Base-by-base conservation (phyloP, 2,113 vertebrate genomes). In the Nettapus auritus region DNA sequence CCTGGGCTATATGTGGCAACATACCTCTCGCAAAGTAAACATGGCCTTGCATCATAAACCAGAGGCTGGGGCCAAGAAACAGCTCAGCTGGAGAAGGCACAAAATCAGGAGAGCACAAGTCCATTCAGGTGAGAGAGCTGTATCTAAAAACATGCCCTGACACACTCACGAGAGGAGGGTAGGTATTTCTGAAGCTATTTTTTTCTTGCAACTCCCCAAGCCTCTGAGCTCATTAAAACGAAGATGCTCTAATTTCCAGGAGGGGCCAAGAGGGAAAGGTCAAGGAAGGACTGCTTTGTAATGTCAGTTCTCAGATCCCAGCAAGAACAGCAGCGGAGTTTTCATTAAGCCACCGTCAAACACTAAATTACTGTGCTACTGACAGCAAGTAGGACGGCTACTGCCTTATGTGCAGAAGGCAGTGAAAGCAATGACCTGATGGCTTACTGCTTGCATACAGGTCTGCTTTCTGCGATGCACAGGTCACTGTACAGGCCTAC, bases 211-310 rank as follows among this genome's bases (percentile, higher is more conserved):
- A 89, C 25, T 95, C 94, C 90, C 94, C 57, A 89, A 36, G 59
- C 25, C 92, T 77, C 94, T 63, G 64, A 94, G 67, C 87, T 96
- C 88, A 76, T 93, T 96, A 96, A 95, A 69, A 85, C 50, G 26
- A 82, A 95, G 84, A 60, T 56, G 82, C 26, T 78, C 26, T 78
- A 93, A 92, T 96, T 97, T 94, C 68, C 74, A 88, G 29, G 63
- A 75, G n/a, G 23, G 84, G 80, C 91, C 77, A 92, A 90, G 59
- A 83, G 55, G 53, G 88, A 81, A 89, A 93, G 89, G 93, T 89
- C 89, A 89, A 81, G 31, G 67, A 95, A 94, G 56, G 90, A 94
- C 70, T 90, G 69, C 71, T 90, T 63, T 81, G 18, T 55, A 75
- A 82, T 15, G 22, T 68, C 1, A 0, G 2, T 52, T 93, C 40